Evolutionary conservation across 2,113 vertebrate species (phyloP).

Genomic region (Tragelaphus buxtoni): DNA sequence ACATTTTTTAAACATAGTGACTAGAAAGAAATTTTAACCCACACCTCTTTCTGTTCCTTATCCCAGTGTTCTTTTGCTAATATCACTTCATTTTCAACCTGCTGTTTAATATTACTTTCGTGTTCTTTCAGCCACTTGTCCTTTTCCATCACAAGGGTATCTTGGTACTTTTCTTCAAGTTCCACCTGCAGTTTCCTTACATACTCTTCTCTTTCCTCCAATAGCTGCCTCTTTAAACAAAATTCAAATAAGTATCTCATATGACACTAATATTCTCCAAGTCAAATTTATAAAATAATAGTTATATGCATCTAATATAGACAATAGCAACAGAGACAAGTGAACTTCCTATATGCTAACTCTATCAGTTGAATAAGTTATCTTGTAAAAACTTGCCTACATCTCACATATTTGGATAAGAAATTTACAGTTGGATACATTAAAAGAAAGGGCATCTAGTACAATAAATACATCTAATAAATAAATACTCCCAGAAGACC

Average conservation of each 20-base stretch:
- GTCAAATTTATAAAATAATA: background rate
- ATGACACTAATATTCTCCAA: background rate
- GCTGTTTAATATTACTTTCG: conserved; percentile 75
- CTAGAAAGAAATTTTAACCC: conserved; percentile 30
- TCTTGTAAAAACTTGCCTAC: background rate
- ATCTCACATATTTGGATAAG: background rate
- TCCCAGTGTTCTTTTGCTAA: conserved; percentile 79
- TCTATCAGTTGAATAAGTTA: background rate
- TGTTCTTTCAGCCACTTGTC: conserved; percentile 85
- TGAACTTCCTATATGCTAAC: background rate
- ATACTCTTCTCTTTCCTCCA: conserved; percentile 77
- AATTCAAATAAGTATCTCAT: conserved; percentile 28
- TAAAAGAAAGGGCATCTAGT: background rate
- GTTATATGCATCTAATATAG: background rate
- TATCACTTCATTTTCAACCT: conserved; percentile 77
- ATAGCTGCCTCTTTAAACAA: conserved; percentile 74
- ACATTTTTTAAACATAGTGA: background rate
- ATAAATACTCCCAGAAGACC: background rate
- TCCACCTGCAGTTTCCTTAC: conserved; percentile 81
- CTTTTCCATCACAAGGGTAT: conserved; percentile 76
- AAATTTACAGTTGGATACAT: background rate
- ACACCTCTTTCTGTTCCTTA: conserved; percentile 83
- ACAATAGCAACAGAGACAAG: background rate
- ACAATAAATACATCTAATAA: background rate
- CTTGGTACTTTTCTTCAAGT: conserved; percentile 82